These are phyloP conservation scores for Trogon surrucura DNA, from an alignment of 2,113 vertebrate genomes.

Conservation along the genomic window DNA sequence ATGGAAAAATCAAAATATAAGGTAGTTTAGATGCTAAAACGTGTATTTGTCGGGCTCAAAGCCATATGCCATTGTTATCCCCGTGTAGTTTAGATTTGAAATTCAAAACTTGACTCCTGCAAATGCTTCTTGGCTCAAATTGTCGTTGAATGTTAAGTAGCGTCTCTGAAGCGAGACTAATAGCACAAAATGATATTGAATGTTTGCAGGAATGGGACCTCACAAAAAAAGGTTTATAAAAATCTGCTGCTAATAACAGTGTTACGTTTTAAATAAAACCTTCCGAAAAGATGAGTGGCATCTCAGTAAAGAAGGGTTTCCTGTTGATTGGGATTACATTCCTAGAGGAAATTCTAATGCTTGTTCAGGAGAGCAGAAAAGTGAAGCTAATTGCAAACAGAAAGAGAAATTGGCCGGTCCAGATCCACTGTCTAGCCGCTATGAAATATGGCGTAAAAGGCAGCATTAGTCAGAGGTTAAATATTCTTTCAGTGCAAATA, in stretches of 20 bases:
- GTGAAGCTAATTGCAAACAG: constrained; percentile 29
- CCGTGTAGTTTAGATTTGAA: not conserved
- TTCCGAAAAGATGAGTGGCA: not conserved
- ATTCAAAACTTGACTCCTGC: constrained; percentile 46
- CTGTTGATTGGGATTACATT: not conserved
- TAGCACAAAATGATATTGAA: not conserved
- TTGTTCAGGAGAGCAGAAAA: constrained; percentile 30
- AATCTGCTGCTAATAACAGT: constrained; percentile 39
- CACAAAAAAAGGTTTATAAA: constrained; percentile 31
- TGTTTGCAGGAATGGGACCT: constrained; percentile 26
- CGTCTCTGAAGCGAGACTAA: constrained; percentile 50
- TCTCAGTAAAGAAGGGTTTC: not conserved
- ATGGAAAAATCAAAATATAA: constrained; percentile 5
- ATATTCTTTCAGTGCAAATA: not conserved
- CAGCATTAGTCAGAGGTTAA: not conserved
- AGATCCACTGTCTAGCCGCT: not conserved
- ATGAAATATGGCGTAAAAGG: not conserved
- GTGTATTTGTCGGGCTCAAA: not conserved
- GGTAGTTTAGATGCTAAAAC: constrained; percentile 7
- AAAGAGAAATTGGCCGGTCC: not conserved
- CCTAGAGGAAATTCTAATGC: not conserved
- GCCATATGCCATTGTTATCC: not conserved
- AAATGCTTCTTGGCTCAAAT: constrained; percentile 36
- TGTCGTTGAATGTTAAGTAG: constrained; percentile 16
- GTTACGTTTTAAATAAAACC: constrained; percentile 15